Base-by-base conservation (phyloP, 1,140 invertebrate species). In the Tetramorium simillimum region DNA sequence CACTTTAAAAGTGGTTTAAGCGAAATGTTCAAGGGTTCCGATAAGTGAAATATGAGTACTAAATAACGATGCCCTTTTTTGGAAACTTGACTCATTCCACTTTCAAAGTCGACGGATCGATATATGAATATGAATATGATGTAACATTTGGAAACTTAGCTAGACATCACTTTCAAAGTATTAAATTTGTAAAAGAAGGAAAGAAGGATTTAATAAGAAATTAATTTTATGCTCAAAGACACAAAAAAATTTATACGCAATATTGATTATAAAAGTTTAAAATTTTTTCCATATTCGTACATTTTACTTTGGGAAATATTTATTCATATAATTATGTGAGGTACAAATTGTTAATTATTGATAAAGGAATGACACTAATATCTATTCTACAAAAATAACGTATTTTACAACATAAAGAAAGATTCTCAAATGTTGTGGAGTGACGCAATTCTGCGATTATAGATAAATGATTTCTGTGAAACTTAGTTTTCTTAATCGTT, bases 1-100 rank as follows among this genome's bases (percentile, higher is more conserved):
- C 16, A 51, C 24, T 46, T 82, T 73, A 24, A 73, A 82, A 82
- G 53, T 12, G 49, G 21, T n/a, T 56, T 46, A 24, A 60, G 37
- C 21, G 6, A 58, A 58, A 67, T 24, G 18, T 37, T 46, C 24
- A 37, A 69, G 58, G 75, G 40, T 37, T 37, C 16, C 6, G 43
- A 49, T 21, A 65, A 70, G 63, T 67, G 53, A 56, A 40, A 43
- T 70, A 67, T 4, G 5, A 24, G 21, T 40, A 43, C 21, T 51
- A 70, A 28, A 70, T 78, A 28, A 53, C 33, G 33, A 28, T 46
- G 33, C 12, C 46, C 21, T 81, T 16, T 81, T 18, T 81, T 43
- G 51, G 37, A 81, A 56, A 81, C n/a, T 43, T 70, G 18, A 56
- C 14, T 37, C 28, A 51, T 24, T 65, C 12, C 7, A 63, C 58